Base-by-base conservation (phyloP, 1,140 invertebrate genomes). In the Hycleus cichorii region DNA sequence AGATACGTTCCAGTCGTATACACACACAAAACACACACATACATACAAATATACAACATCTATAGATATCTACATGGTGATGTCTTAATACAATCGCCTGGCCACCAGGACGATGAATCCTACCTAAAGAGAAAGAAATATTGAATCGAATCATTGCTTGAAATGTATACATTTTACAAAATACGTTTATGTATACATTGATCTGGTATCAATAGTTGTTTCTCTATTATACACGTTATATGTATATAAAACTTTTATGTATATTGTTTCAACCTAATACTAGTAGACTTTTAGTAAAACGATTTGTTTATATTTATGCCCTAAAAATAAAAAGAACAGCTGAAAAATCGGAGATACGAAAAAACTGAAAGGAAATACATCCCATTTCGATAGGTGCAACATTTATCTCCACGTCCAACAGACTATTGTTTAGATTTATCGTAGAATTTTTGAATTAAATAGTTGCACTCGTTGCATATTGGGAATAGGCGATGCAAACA, bases 71-170 rank as follows among this genome's bases (percentile, higher is more conserved):
- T 32, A 32, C 32, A 32, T 32, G 32, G 32, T 59, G 53, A 56
- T 60, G 58, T 56, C 53, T 60, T 46, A 55, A 60, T 56, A 48
- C 32, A 32, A 40, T 48, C 52, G 53, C n/a, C 44, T 45, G 51
- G 51, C 51, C 51, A 53, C 51, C 51, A 53, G 42, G 51, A 53
- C 51, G 51, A 32, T 32, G 32, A 53, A 53, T 53, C 51, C 51
- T 32, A 32, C 32, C 32, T 32, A 32, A 32, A 45, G 40, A 32
- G 51, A 53, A 53, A 43, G n/a, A 53, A 53, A 25, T 45, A 42
- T 53, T 25, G 51, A 53, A 45, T 11, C 11, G 27, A 32, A 32
- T 32, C 32, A 32, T 32, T 32, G 32, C 4, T 7, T 32, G 32
- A 32, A 32, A 32, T 32, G 32, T 32, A 32, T 32, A 32, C 32